phyloP scores from a whole-genome alignment of 2,797 vertebrate species.

The Xenops minutus region DNA sequence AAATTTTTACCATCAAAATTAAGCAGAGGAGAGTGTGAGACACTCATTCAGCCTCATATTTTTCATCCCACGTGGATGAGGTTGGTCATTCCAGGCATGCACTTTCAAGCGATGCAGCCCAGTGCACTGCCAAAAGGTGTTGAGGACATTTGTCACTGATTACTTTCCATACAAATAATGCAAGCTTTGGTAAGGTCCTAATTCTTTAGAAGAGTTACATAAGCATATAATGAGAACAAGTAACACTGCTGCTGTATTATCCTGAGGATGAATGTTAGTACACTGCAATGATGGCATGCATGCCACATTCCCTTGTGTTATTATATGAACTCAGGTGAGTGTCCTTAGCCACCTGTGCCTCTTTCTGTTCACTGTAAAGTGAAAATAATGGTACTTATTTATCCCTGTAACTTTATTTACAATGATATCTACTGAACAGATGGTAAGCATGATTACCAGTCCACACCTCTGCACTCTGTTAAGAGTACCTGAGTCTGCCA shows the following conservation, averaged over 20 bases:
- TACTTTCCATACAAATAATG: background rate
- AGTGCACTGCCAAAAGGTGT: background rate
- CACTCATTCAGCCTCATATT: background rate
- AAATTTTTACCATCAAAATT: background rate
- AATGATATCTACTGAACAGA: background rate
- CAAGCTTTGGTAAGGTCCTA: background rate
- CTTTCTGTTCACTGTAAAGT: background rate
- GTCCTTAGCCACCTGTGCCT: background rate
- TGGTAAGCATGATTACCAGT: background rate
- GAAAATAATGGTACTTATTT: background rate
- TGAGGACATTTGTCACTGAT: background rate
- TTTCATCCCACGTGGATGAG: accelerated
- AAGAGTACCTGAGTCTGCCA: background rate
- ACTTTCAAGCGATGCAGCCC: accelerated
- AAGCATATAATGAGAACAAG: background rate
- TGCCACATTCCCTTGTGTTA: background rate
- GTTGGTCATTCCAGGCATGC: background rate
- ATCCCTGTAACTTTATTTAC: background rate
- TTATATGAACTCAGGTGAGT: background rate
- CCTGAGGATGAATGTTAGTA: background rate
- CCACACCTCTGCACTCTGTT: background rate
- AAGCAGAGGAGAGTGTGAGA: background rate
- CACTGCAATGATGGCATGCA: background rate
- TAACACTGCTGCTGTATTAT: background rate
- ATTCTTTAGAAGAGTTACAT: background rate